These are phyloP conservation scores for Natrix natrix DNA, from an alignment of 2,797 vertebrate species.

Conservation along the genomic window DNA sequence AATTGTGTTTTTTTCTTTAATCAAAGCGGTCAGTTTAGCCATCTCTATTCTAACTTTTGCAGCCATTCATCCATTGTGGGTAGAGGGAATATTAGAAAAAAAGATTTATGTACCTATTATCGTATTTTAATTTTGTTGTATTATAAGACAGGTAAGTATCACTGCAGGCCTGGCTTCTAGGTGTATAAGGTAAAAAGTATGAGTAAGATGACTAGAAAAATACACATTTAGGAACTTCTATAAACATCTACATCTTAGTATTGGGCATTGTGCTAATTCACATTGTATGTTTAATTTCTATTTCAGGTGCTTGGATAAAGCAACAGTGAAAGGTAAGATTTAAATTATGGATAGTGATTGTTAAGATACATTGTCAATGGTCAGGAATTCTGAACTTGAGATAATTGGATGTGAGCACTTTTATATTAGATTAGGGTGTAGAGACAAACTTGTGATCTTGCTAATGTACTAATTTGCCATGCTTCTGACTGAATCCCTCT, in stretches of 20 bases:
- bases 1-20: background rate
- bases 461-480: background rate
- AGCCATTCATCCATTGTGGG: background rate
- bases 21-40: background rate
- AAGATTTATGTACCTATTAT: background rate
- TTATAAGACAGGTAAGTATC: no score
- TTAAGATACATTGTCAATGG: background rate
- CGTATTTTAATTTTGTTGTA: background rate
- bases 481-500: background rate
- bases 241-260: background rate
- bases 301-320: constrained; percentile 71
- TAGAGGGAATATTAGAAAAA: background rate
- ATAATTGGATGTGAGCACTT: background rate
- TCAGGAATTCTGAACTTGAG: background rate
- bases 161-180: background rate
- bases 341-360: background rate
- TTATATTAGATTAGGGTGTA: background rate
- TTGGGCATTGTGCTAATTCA: background rate
- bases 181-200: background rate
- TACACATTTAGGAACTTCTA: background rate
- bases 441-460: background rate
- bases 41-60: background rate
- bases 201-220: background rate
- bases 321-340: constrained; percentile 73
- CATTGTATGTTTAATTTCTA: constrained; percentile 13